Conservation (phyloP, 1,140 invertebrate genomes). For the Berghia stephanieae region DNA sequence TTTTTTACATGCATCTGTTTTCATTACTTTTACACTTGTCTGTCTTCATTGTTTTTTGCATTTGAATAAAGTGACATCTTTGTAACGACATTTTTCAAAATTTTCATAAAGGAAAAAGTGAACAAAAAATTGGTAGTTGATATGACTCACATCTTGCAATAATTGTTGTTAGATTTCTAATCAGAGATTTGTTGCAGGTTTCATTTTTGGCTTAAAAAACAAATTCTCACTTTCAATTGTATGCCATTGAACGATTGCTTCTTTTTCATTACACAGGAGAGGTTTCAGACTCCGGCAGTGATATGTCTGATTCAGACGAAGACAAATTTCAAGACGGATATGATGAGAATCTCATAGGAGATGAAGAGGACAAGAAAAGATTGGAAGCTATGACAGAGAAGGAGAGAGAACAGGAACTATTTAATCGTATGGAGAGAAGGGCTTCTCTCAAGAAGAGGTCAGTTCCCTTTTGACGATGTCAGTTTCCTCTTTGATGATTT, state of each 20-base stretch:
- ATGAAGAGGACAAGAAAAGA: constrained; percentile 90
- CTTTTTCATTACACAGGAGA: constrained; percentile 70
- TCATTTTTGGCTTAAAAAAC: neutral
- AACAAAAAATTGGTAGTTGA: neutral
- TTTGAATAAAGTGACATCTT: too few species aligned
- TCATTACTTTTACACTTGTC: too few species aligned
- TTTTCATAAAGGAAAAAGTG: neutral
- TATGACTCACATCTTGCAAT: neutral
- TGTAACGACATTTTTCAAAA: too few species aligned
- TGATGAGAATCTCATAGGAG: constrained; percentile 96
- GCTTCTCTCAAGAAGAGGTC: constrained; percentile 90
- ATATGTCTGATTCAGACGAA: constrained; percentile 61
- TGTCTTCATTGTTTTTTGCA: too few species aligned
- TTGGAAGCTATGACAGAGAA: constrained; percentile 95
- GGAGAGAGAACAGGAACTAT: constrained; percentile 96
- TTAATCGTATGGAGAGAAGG: constrained; percentile 92
- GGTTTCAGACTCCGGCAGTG: constrained; percentile 72
- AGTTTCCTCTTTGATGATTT: too few species aligned
- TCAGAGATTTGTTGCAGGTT: neutral
- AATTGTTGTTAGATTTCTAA: neutral
- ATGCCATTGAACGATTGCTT: constrained; percentile 2
- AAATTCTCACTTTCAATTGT: neutral
- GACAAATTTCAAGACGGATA: constrained; percentile 85
- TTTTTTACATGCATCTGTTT: too few species aligned
- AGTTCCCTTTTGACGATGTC: too few species aligned